Conservation (phyloP, 2,797 vertebrate genomes). For the Microcaecilia unicolor region DNA sequence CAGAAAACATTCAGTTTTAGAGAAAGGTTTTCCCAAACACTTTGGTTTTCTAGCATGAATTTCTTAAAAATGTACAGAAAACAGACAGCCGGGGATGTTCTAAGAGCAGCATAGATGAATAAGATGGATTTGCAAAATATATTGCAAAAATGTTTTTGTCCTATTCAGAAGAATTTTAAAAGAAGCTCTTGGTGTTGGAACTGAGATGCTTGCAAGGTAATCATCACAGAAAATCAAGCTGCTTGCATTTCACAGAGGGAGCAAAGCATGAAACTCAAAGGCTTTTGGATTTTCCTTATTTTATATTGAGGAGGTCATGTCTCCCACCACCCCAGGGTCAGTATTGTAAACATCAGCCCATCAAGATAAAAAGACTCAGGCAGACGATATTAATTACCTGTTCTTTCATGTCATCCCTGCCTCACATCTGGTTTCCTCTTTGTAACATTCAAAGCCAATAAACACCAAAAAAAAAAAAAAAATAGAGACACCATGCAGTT, state of each 20-base stretch:
- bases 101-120: neutral
- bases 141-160: neutral
- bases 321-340: slow-evolving; percentile 38
- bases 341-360: slow-evolving; percentile 36
- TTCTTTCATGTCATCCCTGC: slow-evolving; percentile 53
- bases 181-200: slow-evolving; percentile 1
- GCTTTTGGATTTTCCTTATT: slow-evolving; percentile 28
- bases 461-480: slow-evolving; percentile 45
- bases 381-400: slow-evolving; percentile 68
- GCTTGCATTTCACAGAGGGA: slow-evolving; percentile 14
- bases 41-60: neutral
- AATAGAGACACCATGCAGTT: slow-evolving; percentile 23
- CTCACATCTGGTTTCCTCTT: slow-evolving; percentile 66
- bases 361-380: slow-evolving; percentile 61
- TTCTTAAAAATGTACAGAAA: too few species aligned
- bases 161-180: slow-evolving; percentile 5
- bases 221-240: slow-evolving; percentile 1
- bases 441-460: slow-evolving; percentile 51
- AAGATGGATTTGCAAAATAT: neutral
- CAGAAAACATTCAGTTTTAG: slow-evolving; percentile 8
- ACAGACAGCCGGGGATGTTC: too few species aligned
- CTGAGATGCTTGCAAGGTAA: neutral
- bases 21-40: neutral
- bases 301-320: slow-evolving; percentile 33
- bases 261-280: slow-evolving; percentile 2